A percentile compares a stretch with the other conserved stretches of the same genome.
phyloP scores from a whole-genome alignment of 2,113 vertebrate species.

The Platycercus adscitus region DNA sequence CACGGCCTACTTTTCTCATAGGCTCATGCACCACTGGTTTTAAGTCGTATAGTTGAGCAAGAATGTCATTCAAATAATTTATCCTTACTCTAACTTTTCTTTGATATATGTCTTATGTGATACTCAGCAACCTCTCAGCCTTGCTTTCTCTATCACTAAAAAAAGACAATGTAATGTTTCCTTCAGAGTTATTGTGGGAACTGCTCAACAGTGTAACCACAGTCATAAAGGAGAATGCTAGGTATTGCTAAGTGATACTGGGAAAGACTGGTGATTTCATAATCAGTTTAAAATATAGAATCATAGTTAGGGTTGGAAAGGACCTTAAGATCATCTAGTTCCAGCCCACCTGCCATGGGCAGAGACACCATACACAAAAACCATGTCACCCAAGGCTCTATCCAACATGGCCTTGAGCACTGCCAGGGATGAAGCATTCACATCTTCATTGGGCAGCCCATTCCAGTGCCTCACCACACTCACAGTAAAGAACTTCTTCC shows the following conservation, averaged over 20 bases:
- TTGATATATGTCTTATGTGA: neutral
- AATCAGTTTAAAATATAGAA: neutral
- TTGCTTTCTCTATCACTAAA: neutral
- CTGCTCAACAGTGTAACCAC: neutral
- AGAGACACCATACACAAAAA: neutral
- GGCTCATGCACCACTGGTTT: neutral
- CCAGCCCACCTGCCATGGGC: neutral
- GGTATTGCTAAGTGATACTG: neutral
- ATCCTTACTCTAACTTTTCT: neutral
- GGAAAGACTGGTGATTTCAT: neutral
- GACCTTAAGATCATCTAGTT: neutral
- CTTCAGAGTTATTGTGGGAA: neutral
- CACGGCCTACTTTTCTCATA: neutral
- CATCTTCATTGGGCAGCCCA: neutral
- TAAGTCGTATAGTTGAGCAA: neutral
- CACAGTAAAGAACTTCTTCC: neutral
- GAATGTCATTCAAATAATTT: slow-evolving; percentile 12
- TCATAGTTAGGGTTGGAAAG: neutral
- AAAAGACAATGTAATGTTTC: neutral
- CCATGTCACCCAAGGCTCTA: neutral
- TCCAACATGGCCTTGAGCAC: neutral
- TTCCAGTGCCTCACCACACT: neutral
- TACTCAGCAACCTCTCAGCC: neutral
- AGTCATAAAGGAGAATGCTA: neutral
- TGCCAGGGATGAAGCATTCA: neutral